A percentile compares a stretch with the other conserved stretches of the same genome.
Evolutionary conservation across 2,113 vertebrate species (phyloP).

Genomic region (Tenebrosternarchus preto): DNA sequence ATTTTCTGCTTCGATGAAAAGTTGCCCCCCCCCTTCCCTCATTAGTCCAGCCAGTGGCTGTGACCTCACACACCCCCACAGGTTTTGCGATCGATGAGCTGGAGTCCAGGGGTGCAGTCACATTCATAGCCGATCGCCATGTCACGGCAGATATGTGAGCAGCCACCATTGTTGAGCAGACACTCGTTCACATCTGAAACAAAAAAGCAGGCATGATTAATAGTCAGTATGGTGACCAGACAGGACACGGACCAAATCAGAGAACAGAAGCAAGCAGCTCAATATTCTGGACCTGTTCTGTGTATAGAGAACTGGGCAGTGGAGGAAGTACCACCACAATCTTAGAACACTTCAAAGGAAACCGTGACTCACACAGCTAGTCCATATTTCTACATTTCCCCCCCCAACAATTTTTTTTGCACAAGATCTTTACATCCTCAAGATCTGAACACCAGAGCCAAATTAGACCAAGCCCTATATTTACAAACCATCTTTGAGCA

Average conservation of each 20-base stretch:
- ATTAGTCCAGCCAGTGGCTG: background rate
- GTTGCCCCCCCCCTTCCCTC: too few species aligned
- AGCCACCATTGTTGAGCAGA: conserved; percentile 91
- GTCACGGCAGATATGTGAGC: conserved; percentile 95
- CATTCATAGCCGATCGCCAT: conserved; percentile 89
- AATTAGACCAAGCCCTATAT: background rate
- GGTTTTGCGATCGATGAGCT: conserved; percentile 90
- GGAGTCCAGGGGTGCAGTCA: conserved; percentile 91
- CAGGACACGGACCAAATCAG: background rate
- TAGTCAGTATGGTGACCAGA: conserved; percentile 10
- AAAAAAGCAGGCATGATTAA: conserved; percentile 1
- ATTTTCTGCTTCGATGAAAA: conserved; percentile 2
- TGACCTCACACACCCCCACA: conserved; percentile 82
- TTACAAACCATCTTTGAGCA: background rate
- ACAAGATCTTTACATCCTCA: background rate
- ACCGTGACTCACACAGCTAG: background rate
- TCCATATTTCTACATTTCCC: background rate
- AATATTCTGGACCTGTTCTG: conserved; percentile 3
- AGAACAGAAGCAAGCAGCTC: background rate
- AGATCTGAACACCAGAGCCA: background rate
- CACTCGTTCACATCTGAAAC: conserved; percentile 89
- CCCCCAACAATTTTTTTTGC: too few species aligned
- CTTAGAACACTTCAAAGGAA: conserved; percentile 9
- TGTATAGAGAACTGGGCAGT: background rate
- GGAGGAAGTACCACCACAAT: background rate